These are phyloP conservation scores for Hybos culiciformis DNA, from an alignment of 2,888 invertebrate genomes.

Conservation along the genomic window DNA sequence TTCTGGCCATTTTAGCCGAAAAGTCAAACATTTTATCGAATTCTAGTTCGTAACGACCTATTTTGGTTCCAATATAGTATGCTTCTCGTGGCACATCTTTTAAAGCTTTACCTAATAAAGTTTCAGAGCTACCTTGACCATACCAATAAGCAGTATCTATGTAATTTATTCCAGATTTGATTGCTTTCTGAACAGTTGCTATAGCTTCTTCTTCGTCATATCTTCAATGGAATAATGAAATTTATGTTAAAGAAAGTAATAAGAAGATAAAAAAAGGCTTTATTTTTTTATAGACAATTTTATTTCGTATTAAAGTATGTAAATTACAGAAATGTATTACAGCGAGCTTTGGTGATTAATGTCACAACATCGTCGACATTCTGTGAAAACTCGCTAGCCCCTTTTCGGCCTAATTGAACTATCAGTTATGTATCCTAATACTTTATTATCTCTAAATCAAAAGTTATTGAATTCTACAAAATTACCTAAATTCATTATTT, in stretches of 20 bases:
- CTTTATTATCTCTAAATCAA: too few relatives aligned
- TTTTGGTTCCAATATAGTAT: slow-evolving; percentile 86
- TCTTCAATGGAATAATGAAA: slow-evolving; percentile 35
- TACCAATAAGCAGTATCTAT: slow-evolving; percentile 90
- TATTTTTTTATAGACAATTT: neutral
- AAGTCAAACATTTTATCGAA: slow-evolving; percentile 75
- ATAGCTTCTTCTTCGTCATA: slow-evolving; percentile 53
- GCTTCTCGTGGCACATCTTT: slow-evolving; percentile 62
- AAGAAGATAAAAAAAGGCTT: neutral
- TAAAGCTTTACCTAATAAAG: slow-evolving; percentile 68
- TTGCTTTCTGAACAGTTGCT: slow-evolving; percentile 51
- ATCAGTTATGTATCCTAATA: too few relatives aligned
- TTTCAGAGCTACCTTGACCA: slow-evolving; percentile 76
- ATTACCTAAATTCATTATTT: too few relatives aligned
- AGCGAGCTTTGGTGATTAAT: neutral
- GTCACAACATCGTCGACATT: too few relatives aligned
- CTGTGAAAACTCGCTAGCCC: too few relatives aligned
- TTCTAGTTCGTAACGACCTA: slow-evolving; percentile 65
- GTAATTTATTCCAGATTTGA: slow-evolving; percentile 75
- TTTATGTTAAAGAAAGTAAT: neutral
- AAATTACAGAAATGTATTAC: neutral
- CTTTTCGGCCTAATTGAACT: too few relatives aligned
- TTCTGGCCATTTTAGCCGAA: slow-evolving; percentile 54
- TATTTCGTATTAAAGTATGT: neutral
- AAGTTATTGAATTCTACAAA: too few relatives aligned